Conservation (phyloP, 2,888 invertebrate species). For the Fragum sueziense region DNA sequence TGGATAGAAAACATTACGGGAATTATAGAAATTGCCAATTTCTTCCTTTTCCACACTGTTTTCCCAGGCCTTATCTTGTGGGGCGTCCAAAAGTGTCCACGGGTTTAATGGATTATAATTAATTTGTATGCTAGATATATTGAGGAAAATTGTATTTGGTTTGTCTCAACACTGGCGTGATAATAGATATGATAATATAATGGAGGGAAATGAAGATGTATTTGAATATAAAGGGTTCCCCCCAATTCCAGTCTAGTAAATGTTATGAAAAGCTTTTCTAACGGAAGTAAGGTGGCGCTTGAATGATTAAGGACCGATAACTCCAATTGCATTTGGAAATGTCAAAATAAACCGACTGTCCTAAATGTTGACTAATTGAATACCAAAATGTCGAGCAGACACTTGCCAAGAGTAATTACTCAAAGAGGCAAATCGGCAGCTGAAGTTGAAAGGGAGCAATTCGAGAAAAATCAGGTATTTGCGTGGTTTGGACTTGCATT, state of each 20-base stretch:
- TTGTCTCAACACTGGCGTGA: too few relatives aligned
- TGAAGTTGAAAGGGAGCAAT: constrained; percentile 88
- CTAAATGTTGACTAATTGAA: neutral
- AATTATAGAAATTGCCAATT: too few relatives aligned
- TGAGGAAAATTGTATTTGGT: too few relatives aligned
- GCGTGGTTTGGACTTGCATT: neutral
- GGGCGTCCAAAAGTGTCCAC: too few relatives aligned
- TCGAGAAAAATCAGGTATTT: constrained; percentile 85
- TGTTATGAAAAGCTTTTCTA: neutral
- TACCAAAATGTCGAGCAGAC: constrained; percentile 73
- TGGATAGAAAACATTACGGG: too few relatives aligned
- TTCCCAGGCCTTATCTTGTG: too few relatives aligned
- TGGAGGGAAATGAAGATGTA: neutral
- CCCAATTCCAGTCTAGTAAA: neutral
- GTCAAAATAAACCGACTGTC: constrained; percentile 11
- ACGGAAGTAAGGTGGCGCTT: constrained; percentile 18
- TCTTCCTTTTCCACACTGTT: too few relatives aligned
- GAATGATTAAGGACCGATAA: constrained; percentile 17
- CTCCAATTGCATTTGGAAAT: constrained; percentile 17
- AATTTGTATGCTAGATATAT: too few relatives aligned
- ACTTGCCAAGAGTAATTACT: constrained; percentile 75
- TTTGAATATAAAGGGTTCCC: neutral
- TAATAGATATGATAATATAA: neutral
- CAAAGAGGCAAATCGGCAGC: constrained; percentile 75
- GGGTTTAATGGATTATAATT: too few relatives aligned